Base-by-base conservation (phyloP, 2,797 vertebrate species). In the Gambusia yucatana region DNA sequence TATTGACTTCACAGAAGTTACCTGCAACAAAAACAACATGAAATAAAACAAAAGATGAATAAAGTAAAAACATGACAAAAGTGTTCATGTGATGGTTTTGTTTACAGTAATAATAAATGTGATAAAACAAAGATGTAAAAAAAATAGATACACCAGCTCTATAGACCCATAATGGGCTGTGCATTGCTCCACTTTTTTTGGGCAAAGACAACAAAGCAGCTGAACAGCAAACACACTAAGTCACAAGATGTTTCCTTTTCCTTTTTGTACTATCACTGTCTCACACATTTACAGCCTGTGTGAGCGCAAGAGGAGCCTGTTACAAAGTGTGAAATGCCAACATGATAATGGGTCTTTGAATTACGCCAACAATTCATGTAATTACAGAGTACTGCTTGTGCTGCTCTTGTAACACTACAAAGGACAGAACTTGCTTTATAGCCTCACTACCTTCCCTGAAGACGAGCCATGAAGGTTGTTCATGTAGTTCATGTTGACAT, bases 1-100 rank as follows among this genome's bases (percentile, higher is more conserved):
- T 86, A 84, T 96, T 93, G 88, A 95, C 90, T 93, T 97, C 96
- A 95, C 95, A 97, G 82, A 90, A 86, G 78, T 78, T 73, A 14
- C 95, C 96, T 96, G 85, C 63, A 81, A 78, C 71, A 67, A 84
- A 0, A 86, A 75, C 73, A 20, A 82, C 73, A 77, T 57, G 10
- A 73, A 71, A 63, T 50, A 44, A 65, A 67, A 55, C 50, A 74
- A 52, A 72, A 52, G 44, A 1, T 63, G 59, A 28, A 47, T 72
- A n/a, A 71, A 28, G 78, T 69, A 74, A 84, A 41, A 73, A 44
- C 46, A 69, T 80, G 36, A 39, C 63, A 22, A 33, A 33, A 39
- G 33, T 67, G 20, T 41, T 25, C 36, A 39, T 67, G 63, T 39
- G 17, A 67, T 4, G 4, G 39, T 25, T 70, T 44, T 25, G 41